Conservation (phyloP, 2,113 vertebrate genomes). For the Toxostoma redivivum region DNA sequence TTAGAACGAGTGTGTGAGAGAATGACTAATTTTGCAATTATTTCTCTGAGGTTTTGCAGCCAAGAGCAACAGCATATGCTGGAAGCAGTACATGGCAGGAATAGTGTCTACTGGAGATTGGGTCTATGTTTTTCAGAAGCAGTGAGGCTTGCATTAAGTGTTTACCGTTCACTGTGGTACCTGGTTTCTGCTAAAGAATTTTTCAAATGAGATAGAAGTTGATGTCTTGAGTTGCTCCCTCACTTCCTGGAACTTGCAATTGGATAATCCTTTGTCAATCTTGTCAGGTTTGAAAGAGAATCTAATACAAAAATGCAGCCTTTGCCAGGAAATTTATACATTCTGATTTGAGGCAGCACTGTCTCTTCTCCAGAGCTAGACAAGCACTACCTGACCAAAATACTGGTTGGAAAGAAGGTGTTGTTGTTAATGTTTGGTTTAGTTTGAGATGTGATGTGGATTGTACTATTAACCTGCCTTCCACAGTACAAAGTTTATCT, state of each 20-base stretch:
- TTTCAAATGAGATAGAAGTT: not conserved
- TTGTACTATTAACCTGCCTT: conserved; percentile 41
- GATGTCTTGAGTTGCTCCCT: not conserved
- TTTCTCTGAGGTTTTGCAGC: conserved; percentile 10
- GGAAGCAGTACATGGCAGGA: not conserved
- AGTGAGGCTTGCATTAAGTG: not conserved
- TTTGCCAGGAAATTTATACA: not conserved
- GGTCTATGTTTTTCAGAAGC: not conserved
- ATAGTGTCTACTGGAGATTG: not conserved
- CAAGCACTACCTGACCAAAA: not conserved
- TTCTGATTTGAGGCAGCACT: not conserved
- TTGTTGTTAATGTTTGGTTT: not conserved
- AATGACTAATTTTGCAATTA: not conserved
- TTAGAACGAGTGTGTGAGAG: not conserved
- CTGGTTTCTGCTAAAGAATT: not conserved
- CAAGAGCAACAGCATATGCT: not conserved
- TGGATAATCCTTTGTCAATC: not conserved
- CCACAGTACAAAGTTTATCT: conserved; percentile 20
- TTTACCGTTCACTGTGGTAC: not conserved
- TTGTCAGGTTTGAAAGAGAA: not conserved
- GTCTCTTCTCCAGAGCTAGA: not conserved
- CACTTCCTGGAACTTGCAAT: not conserved
- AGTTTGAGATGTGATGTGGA: not conserved
- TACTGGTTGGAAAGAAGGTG: not conserved
- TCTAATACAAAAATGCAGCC: not conserved